Percentiles rank a stretch among this genome's conserved stretches.
These are phyloP conservation scores for Drosophila phalerata DNA, from an alignment of 2,888 invertebrate species.

Conservation along the genomic window DNA sequence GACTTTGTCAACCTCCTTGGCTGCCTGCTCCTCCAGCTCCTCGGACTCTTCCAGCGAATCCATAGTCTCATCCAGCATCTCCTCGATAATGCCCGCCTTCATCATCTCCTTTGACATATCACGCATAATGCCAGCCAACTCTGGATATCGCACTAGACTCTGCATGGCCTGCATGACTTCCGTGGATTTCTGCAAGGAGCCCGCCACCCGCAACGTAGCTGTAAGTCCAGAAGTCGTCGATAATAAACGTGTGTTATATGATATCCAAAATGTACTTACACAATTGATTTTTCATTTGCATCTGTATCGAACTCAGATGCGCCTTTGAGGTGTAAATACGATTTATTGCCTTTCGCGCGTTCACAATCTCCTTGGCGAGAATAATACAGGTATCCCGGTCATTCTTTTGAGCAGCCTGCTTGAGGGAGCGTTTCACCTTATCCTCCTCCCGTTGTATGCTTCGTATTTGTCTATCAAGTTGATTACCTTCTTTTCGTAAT, in stretches of 20 bases:
- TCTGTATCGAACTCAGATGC: constrained; percentile 97
- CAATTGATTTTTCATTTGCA: constrained; percentile 99
- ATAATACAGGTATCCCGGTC: constrained; percentile 97
- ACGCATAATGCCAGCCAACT: constrained; percentile 98
- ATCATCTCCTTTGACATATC: constrained; percentile 99
- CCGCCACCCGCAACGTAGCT: constrained; percentile 98
- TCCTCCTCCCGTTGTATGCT: constrained; percentile 99
- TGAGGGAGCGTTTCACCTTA: constrained; percentile 96
- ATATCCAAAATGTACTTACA: constrained; percentile 86
- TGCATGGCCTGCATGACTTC: constrained; percentile 99
- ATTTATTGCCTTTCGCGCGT: constrained; percentile 94
- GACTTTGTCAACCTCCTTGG: constrained; percentile 96
- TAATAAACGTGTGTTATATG: not conserved
- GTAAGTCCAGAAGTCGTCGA: constrained; percentile 32
- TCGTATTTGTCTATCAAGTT: constrained; percentile 97
- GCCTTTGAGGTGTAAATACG: constrained; percentile 98
- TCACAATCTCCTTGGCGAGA: constrained; percentile 96
- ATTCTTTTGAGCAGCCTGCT: constrained; percentile 97
- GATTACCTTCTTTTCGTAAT: constrained; percentile 96
- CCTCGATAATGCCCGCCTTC: constrained; percentile 99
- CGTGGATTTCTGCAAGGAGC: constrained; percentile 96
- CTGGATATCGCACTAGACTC: constrained; percentile 94
- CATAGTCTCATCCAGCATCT: constrained; percentile 99
- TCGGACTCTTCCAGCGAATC: constrained; percentile 96
- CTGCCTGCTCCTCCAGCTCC: constrained; percentile 98